These are phyloP conservation scores for Oryzias curvinotus DNA, from an alignment of 2,113 vertebrate species.

Conservation along the genomic window DNA sequence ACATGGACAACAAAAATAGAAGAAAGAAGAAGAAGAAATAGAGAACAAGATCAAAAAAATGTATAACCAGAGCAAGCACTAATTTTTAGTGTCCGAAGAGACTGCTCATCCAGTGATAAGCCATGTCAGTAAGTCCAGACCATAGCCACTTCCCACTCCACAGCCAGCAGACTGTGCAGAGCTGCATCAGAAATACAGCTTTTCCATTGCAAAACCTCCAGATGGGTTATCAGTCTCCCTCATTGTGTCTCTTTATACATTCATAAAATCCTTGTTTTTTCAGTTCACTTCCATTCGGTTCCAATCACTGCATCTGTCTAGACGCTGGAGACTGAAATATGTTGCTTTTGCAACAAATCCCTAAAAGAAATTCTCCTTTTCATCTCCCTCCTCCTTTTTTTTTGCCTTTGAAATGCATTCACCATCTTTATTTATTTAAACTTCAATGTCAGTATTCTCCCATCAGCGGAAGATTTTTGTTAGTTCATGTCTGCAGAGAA, in stretches of 20 bases:
- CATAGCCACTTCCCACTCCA: conserved; percentile 46
- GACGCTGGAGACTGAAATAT: conserved; percentile 20
- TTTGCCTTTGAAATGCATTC: background rate
- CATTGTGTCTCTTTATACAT: conserved; percentile 4
- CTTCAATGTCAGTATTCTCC: conserved; percentile 12
- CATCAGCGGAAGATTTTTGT: conserved; percentile 6
- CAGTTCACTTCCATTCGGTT: conserved; percentile 24
- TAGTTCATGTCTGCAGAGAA: conserved; percentile 19
- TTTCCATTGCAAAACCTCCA: conserved; percentile 27
- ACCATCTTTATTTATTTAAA: background rate
- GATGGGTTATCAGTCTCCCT: conserved; percentile 9
- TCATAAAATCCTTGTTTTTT: conserved; percentile 20
- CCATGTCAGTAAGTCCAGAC: conserved; percentile 35
- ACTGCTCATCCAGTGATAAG: conserved; percentile 42
- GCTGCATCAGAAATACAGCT: conserved; percentile 19
- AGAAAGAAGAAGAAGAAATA: background rate
- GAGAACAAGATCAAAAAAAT: conserved; percentile 4
- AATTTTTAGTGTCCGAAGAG: conserved; percentile 28
- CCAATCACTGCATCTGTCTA: conserved; percentile 37
- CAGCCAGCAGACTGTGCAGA: conserved; percentile 39
- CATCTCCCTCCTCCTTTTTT: background rate
- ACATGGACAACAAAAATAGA: no score
- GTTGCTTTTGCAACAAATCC: conserved; percentile 22
- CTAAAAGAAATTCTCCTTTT: background rate
- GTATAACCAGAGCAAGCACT: conserved; percentile 22